Conservation (phyloP, 2,797 vertebrate species). For the Paedocypris micromegethes region DNA sequence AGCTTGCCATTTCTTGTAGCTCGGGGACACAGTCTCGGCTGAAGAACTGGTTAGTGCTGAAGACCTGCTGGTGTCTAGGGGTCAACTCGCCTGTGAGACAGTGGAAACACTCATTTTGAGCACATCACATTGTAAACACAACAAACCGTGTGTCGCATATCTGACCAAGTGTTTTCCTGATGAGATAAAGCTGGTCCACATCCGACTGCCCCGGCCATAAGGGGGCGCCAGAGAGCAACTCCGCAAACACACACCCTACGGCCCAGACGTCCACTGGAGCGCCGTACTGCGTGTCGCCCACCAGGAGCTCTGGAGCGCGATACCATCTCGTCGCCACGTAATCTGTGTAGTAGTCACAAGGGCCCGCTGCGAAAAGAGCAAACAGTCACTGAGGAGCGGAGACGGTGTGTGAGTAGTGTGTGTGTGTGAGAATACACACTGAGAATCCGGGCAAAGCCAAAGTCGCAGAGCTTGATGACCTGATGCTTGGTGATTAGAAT, state of each 20-base stretch:
- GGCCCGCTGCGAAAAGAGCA: conserved; percentile 71
- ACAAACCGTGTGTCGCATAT: not conserved
- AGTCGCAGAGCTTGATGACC: conserved; percentile 94
- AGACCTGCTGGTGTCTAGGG: conserved; percentile 91
- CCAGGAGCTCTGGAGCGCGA: conserved; percentile 83
- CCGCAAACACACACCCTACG: conserved; percentile 86
- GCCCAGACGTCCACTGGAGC: conserved; percentile 93
- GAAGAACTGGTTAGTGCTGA: conserved; percentile 95
- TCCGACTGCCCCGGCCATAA: conserved; percentile 93
- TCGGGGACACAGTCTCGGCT: conserved; percentile 90
- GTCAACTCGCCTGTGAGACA: conserved; percentile 83
- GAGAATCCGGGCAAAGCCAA: conserved; percentile 89
- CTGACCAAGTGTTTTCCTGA: conserved; percentile 84
- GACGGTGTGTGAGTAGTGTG: conserved; percentile 1
- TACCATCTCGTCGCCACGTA: conserved; percentile 96
- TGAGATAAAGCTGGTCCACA: conserved; percentile 89
- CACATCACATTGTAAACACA: not conserved
- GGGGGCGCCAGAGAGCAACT: conserved; percentile 81
- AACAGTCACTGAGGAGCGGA: not conserved
- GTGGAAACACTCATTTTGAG: not conserved
- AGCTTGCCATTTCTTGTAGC: conserved; percentile 74
- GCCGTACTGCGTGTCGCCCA: conserved; percentile 89
- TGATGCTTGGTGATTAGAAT: conserved; percentile 93
- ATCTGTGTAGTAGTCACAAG: conserved; percentile 89
- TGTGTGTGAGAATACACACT: conserved; percentile 71